Evolutionary conservation across 2,888 invertebrate genomes (phyloP).

Genomic region (Lithophane ornitopus): DNA sequence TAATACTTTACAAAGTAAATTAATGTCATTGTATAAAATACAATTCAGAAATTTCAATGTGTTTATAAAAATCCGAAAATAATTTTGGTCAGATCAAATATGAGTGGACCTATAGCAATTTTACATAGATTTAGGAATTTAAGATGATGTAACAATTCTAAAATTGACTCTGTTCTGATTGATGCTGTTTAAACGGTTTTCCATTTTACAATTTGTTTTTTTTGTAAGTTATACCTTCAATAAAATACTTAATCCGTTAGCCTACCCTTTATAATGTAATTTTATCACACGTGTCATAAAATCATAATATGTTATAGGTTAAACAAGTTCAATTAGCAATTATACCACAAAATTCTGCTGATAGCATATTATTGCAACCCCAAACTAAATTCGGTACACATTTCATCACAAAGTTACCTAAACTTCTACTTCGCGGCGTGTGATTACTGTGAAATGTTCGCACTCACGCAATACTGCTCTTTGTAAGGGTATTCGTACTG

Average conservation of each 20-base stretch:
- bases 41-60: too few relatives aligned
- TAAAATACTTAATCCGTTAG: not conserved
- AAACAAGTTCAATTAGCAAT: constrained; percentile 4
- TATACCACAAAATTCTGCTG: not conserved
- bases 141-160: too few relatives aligned
- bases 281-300: not conserved
- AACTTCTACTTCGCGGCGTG: constrained; percentile 26
- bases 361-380: constrained; percentile 25
- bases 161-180: too few relatives aligned
- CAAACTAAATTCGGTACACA: constrained; percentile 27
- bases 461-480: constrained; percentile 5
- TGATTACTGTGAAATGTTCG: constrained; percentile 42
- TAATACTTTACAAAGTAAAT: too few relatives aligned
- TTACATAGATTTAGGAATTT: too few relatives aligned
- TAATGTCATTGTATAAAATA: too few relatives aligned
- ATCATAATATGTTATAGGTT: constrained; percentile 5
- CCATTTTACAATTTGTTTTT: not conserved
- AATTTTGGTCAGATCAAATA: too few relatives aligned
- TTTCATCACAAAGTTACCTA: constrained; percentile 26
- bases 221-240: not conserved
- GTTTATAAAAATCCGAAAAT: too few relatives aligned
- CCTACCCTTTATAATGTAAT: not conserved
- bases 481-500: not conserved
- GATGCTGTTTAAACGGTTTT: not conserved
- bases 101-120: too few relatives aligned